Conservation (phyloP, 2,888 invertebrate genomes). For the Eupithecia centaureata region DNA sequence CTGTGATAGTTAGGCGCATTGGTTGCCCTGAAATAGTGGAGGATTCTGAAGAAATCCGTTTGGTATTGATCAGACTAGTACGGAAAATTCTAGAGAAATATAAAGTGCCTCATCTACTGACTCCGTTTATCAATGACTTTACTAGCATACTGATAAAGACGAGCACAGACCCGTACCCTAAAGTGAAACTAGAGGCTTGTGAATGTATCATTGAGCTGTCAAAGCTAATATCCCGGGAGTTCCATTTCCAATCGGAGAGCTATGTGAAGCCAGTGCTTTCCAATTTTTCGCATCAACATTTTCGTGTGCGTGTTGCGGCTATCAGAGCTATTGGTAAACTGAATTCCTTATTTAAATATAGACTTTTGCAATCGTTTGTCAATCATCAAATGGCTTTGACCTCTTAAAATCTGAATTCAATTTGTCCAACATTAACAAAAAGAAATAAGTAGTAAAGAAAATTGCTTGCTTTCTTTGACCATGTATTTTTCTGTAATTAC, state of each 20-base stretch:
- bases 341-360: neutral
- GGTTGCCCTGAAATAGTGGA: conserved; percentile 89
- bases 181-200: conserved; percentile 91
- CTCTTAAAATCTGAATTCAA: neutral
- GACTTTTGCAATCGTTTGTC: neutral
- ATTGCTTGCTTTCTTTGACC: neutral
- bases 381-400: neutral
- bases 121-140: conserved; percentile 89
- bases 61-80: conserved; percentile 87
- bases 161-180: conserved; percentile 90
- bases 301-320: conserved; percentile 89
- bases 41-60: conserved; percentile 91
- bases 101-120: conserved; percentile 82
- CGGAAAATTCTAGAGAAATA: conserved; percentile 86
- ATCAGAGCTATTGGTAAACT: conserved; percentile 88
- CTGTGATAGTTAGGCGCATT: conserved; percentile 89
- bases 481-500: neutral
- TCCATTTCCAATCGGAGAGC: conserved; percentile 89
- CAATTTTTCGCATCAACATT: conserved; percentile 92
- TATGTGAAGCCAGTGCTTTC: conserved; percentile 89
- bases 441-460: neutral
- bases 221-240: conserved; percentile 85
- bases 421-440: neutral
- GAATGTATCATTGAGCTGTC: conserved; percentile 87
- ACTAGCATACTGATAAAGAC: conserved; percentile 89